Base-by-base conservation (phyloP, 2,113 vertebrate genomes). In the Promerops cafer region DNA sequence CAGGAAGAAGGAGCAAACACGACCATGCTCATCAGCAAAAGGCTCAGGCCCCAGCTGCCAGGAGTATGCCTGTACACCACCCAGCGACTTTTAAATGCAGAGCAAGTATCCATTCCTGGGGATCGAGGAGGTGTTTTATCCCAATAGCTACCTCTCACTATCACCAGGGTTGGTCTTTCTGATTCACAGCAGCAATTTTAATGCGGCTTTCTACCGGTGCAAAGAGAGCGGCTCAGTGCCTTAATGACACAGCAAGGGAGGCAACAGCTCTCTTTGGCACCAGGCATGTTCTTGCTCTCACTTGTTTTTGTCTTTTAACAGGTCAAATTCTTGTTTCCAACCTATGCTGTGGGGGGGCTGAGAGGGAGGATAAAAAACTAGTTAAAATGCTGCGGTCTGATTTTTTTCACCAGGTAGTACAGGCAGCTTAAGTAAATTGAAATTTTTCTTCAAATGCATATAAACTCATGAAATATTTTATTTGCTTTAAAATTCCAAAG, bases 311-410 rank as follows among this genome's bases (percentile, higher is more conserved):
- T 27, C 21, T 56, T 75, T 69, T 56, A 80, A 31, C 37, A 65
- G 11, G 40, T 39, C 22, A 4, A 72, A 65, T 9, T 57, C 71
- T 69, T 70, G 16, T 69, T 65, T 90, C 71, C 28, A 78, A 26
- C 8, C 39, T 66, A 22, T n/a, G 50, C 12, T n/a, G 30, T 2
- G 15, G 8, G 0, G 4, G 1, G 1, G 8, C 26, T 63, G 18
- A 53, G 49, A 42, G 22, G 22, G 8, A 11, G n/a, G 45, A 70
- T 40, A 61, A 68, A 68, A 52, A 63, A 14, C 30, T 54, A 23
- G 45, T 83, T 69, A 21, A 83, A 87, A 56, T 52, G 33, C 14
- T 44, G 16, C 26, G 14, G 69, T 77, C 11, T 56, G 31, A 63
- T 78, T 84, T 81, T 33, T 39, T 80, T 70, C 21, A 47, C 10